Evolutionary conservation across 1,140 invertebrate genomes (phyloP).

Genomic region (Brachionus manjavacas): DNA sequence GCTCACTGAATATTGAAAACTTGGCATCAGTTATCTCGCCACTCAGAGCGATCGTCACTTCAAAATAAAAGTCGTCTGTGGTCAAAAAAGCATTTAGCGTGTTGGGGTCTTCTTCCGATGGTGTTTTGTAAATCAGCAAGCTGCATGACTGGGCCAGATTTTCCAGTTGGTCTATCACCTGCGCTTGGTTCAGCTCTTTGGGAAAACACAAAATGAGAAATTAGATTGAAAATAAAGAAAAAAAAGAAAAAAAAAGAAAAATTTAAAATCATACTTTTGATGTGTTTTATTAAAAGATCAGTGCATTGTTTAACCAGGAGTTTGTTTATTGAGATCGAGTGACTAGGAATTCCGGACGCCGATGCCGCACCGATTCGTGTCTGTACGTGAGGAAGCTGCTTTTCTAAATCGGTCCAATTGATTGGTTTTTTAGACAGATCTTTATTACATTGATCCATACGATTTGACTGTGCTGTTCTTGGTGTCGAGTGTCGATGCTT

Average conservation of each 20-base stretch:
- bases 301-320: slow-evolving; percentile 19
- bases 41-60: not conserved
- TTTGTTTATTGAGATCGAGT: slow-evolving; percentile 4
- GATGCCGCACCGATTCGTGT: not conserved
- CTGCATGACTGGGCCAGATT: slow-evolving; percentile 14
- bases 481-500: not conserved
- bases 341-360: not conserved
- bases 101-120: slow-evolving; percentile 13
- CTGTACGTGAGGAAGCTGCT: not conserved
- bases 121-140: not conserved
- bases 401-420: slow-evolving; percentile 18
- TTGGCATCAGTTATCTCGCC: slow-evolving; percentile 32
- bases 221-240: not conserved
- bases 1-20: slow-evolving; percentile 28
- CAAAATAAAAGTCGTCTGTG: slow-evolving; percentile 34
- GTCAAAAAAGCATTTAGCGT: slow-evolving; percentile 17
- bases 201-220: not conserved
- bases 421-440: slow-evolving; percentile 26
- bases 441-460: slow-evolving; percentile 37
- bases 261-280: not conserved
- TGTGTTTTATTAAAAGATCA: slow-evolving; percentile 26
- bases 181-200: slow-evolving; percentile 1
- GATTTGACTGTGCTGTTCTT: not conserved
- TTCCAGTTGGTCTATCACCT: slow-evolving; percentile 26
- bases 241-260: not conserved